Evolutionary conservation across 2,888 invertebrate species (phyloP).

Genomic region (Argyra leucocephala): DNA sequence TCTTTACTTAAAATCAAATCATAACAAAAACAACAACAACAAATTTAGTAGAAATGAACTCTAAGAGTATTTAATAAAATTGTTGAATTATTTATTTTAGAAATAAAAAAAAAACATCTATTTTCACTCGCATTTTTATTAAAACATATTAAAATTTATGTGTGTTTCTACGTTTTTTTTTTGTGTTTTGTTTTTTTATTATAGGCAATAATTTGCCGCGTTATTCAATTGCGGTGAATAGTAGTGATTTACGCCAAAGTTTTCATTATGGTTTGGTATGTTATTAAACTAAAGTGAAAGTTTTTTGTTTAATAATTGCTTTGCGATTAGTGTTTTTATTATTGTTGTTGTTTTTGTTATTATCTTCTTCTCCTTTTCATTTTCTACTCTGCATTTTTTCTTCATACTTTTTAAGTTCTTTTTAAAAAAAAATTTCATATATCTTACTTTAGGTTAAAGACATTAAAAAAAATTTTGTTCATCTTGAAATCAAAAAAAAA

Average conservation of each 20-base stretch:
- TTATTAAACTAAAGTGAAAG: slow-evolving; percentile 2
- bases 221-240: slow-evolving; percentile 3
- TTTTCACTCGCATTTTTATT: not conserved
- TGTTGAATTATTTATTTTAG: not conserved
- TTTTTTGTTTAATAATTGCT: not conserved
- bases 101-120: not conserved
- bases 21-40: not conserved
- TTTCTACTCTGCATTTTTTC: not conserved
- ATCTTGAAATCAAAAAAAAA: too few relatives aligned
- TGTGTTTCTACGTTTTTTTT: too few relatives aligned
- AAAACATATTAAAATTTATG: too few relatives aligned
- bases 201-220: slow-evolving; percentile 1
- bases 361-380: not conserved
- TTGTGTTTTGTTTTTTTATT: not conserved
- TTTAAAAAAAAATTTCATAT: not conserved
- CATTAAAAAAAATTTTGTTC: not conserved
- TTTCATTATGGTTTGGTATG: not conserved
- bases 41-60: not conserved
- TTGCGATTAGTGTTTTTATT: not conserved
- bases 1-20: not conserved
- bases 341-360: not conserved
- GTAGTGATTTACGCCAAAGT: not conserved
- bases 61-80: not conserved
- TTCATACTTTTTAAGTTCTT: slow-evolving; percentile 5
- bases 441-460: too few relatives aligned